Conservation (phyloP, 2,113 vertebrate genomes). For the Ranitomeya imitator region DNA sequence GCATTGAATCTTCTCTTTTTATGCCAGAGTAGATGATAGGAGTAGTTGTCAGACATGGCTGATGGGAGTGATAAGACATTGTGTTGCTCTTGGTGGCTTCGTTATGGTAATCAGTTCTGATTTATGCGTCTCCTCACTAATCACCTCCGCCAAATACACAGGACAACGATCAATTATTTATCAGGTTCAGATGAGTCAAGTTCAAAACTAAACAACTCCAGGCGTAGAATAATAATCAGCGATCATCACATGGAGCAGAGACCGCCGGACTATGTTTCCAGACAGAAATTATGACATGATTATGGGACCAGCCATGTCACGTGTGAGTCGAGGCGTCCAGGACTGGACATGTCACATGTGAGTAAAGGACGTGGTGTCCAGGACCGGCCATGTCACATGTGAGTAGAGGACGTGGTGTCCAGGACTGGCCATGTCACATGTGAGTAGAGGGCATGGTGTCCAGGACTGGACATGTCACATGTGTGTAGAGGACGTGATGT, state of each 20-base stretch:
- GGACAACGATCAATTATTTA: conserved; percentile 25
- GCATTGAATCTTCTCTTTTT: too few species aligned
- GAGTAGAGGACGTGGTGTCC: too few species aligned
- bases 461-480: too few species aligned
- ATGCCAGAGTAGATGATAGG: not conserved
- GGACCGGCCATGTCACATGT: not conserved
- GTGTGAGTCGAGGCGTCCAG: too few species aligned
- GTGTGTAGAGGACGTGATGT: too few species aligned
- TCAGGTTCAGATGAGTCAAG: conserved; percentile 24
- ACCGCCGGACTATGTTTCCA: not conserved
- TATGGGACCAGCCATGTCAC: too few species aligned
- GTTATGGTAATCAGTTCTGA: conserved; percentile 4
- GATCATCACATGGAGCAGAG: not conserved
- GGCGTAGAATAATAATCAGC: conserved; percentile 10
- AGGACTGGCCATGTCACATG: too few species aligned
- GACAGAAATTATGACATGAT: too few species aligned
- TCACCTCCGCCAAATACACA: conserved; percentile 24
- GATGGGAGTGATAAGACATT: not conserved
- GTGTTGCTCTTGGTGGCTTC: not conserved
- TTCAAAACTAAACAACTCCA: conserved; percentile 22
- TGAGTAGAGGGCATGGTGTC: too few species aligned
- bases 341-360: too few species aligned
- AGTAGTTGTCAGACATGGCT: not conserved
- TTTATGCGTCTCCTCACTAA: conserved; percentile 45
- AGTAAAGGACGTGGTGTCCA: not conserved